Conservation (phyloP, 35 echinoderm and acorn worm genomes). For the Amphiura filiformis region DNA sequence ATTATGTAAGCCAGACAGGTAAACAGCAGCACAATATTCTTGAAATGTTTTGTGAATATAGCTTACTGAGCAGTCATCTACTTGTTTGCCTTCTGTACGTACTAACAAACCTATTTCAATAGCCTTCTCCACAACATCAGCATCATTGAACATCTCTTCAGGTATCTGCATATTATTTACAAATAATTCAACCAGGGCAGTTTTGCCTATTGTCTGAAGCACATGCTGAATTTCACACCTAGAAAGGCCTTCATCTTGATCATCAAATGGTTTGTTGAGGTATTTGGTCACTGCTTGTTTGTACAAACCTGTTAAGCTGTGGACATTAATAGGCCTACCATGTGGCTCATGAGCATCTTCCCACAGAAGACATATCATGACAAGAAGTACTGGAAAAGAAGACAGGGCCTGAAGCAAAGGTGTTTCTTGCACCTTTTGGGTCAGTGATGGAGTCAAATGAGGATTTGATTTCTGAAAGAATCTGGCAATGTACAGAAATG, state of each 20-base stretch:
- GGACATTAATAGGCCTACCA: too few species aligned
- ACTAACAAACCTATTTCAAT: constrained; percentile 14
- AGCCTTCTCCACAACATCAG: neutral
- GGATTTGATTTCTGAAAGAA: neutral
- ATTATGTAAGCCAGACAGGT: neutral
- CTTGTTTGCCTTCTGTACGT: neutral
- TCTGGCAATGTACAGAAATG: neutral
- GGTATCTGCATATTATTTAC: neutral
- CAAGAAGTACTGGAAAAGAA: neutral
- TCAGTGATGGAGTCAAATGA: too few species aligned
- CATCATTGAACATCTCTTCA: neutral
- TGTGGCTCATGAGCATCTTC: neutral
- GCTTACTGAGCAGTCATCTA: neutral
- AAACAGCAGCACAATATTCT: constrained; percentile 30
- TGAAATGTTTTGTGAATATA: constrained; percentile 32
- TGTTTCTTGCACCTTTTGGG: neutral
- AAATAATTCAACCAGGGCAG: constrained; percentile 14
- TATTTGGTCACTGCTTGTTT: neutral
- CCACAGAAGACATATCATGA: neutral
- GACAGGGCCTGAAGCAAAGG: neutral
- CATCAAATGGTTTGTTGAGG: neutral
- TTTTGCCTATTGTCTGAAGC: neutral
- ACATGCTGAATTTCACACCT: neutral
- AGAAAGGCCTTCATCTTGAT: neutral
- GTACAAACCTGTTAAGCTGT: neutral